Conservation (phyloP, 2,797 vertebrate species). For the Rhincodon typus region DNA sequence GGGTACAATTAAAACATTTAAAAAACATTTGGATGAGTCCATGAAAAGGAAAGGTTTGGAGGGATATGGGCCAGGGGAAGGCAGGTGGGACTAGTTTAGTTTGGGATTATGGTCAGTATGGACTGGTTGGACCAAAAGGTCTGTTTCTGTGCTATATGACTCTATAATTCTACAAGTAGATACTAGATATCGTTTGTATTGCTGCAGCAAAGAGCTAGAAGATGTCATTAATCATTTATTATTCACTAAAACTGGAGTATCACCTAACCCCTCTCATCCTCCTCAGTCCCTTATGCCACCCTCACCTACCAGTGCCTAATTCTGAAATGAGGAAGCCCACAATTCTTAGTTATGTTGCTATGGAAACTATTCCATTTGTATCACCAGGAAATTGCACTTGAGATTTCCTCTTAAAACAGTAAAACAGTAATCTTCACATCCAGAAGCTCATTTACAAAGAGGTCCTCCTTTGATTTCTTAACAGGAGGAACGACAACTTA, state of each 20-base stretch:
- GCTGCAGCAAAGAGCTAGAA: not conserved
- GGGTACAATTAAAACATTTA: too few species aligned
- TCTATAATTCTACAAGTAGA: not conserved
- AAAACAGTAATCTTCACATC: not conserved
- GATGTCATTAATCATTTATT: not conserved
- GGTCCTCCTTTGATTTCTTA: not conserved
- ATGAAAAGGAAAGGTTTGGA: too few species aligned
- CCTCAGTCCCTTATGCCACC: not conserved
- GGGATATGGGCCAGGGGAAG: too few species aligned
- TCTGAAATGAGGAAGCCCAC: too few species aligned
- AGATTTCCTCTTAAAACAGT: not conserved
- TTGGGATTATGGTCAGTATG: too few species aligned
- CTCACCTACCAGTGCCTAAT: too few species aligned
- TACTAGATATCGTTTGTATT: not conserved
- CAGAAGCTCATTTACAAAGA: not conserved
- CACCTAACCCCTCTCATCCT: not conserved
- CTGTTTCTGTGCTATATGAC: too few species aligned
- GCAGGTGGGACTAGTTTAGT: too few species aligned
- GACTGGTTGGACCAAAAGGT: too few species aligned
- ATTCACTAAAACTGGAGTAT: not conserved
- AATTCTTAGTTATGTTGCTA: not conserved
- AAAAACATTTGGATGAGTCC: too few species aligned
- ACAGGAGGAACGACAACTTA: not conserved
- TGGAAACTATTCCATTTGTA: not conserved
- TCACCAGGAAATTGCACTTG: not conserved